Evolutionary conservation across 2,888 invertebrate genomes (phyloP).

Genomic region (Meiosimyza platycephala): DNA sequence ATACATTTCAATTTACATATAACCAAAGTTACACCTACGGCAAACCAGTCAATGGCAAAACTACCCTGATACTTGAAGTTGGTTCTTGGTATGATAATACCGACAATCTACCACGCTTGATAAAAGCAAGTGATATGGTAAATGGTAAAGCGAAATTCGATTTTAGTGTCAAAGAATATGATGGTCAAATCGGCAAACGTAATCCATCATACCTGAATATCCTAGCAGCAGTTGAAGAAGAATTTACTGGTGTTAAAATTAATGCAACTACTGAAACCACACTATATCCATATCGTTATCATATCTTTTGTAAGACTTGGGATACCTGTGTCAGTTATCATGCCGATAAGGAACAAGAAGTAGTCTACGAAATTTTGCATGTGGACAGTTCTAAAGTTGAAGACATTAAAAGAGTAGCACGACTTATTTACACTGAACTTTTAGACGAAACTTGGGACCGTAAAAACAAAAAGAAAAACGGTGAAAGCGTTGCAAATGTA

Average conservation of each 20-base stretch:
- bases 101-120: slow-evolving; percentile 47
- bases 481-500: slow-evolving; percentile 37
- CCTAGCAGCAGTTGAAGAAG: slow-evolving; percentile 91
- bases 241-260: slow-evolving; percentile 82
- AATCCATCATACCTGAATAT: slow-evolving; percentile 65
- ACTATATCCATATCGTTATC: slow-evolving; percentile 82
- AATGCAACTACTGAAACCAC: slow-evolving; percentile 81
- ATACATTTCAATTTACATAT: not conserved
- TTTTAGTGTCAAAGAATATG: slow-evolving; percentile 57
- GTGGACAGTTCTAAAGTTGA: slow-evolving; percentile 77
- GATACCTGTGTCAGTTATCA: slow-evolving; percentile 89
- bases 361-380: slow-evolving; percentile 78
- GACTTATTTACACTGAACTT: slow-evolving; percentile 54
- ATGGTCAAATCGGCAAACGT: slow-evolving; percentile 41
- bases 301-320: slow-evolving; percentile 75
- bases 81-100: not conserved
- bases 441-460: slow-evolving; percentile 37
- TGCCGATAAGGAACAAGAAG: slow-evolving; percentile 86
- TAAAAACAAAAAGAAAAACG: too few relatives aligned
- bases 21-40: slow-evolving; percentile 75
- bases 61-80: slow-evolving; percentile 79
- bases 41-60: slow-evolving; percentile 87
- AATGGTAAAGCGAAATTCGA: slow-evolving; percentile 61
- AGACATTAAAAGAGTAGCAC: slow-evolving; percentile 72
- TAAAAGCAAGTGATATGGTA: slow-evolving; percentile 56